Conservation (phyloP, 2,888 invertebrate genomes). For the Andricus quercusramuli region DNA sequence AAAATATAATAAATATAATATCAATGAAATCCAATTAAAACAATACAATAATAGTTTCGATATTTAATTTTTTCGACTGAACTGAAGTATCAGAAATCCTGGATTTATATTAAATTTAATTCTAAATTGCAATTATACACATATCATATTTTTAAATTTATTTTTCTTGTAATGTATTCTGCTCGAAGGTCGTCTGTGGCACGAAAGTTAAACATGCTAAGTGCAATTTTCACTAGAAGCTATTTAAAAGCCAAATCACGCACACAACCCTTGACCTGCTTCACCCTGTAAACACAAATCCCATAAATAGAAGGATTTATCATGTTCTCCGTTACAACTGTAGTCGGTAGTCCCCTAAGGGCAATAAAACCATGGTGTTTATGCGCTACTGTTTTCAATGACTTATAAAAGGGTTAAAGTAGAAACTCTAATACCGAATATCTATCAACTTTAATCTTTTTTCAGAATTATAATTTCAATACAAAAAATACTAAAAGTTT, state of each 20-base stretch:
- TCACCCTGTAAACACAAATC: slow-evolving; percentile 50
- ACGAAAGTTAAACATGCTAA: not conserved
- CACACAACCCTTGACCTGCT: slow-evolving; percentile 52
- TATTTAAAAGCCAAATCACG: slow-evolving; percentile 56
- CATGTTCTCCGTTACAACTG: slow-evolving; percentile 52
- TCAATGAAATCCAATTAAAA: no score
- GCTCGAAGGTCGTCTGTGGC: not conserved
- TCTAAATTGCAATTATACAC: no score
- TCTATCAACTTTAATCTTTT: not conserved
- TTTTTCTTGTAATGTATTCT: not conserved
- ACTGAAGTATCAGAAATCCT: no score
- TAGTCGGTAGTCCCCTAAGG: slow-evolving; percentile 60
- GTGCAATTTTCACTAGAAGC: slow-evolving; percentile 38
- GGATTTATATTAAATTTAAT: no score
- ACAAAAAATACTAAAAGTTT: no score
- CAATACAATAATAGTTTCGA: no score
- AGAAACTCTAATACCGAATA: not conserved
- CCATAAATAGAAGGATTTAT: slow-evolving; percentile 58
- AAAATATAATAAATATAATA: no score
- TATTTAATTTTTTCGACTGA: no score
- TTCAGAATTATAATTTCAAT: no score
- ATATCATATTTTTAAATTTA: no score
- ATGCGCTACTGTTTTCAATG: not conserved
- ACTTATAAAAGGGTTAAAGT: not conserved
- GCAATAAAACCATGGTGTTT: slow-evolving; percentile 64